Conservation (phyloP, 1,140 invertebrate genomes). For the Bombus consobrinus region DNA sequence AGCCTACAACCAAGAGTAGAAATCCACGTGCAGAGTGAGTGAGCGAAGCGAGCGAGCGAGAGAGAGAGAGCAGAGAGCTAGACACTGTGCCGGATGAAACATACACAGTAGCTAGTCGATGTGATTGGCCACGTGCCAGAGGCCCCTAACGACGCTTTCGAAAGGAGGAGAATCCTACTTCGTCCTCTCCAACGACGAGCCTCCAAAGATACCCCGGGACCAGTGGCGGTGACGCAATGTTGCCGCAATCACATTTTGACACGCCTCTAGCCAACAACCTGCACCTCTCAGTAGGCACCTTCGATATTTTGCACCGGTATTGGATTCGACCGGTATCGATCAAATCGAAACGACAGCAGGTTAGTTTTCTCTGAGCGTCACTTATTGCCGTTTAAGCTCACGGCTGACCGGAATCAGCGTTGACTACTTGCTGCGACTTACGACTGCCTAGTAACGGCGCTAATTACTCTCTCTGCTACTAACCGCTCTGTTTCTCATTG, state of each 20-base stretch:
- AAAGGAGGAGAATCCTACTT: slow-evolving; percentile 79
- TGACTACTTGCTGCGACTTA: not conserved
- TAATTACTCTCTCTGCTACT: not conserved
- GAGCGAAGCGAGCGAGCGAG: not conserved
- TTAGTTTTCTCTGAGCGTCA: slow-evolving; percentile 6
- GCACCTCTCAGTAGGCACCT: slow-evolving; percentile 55
- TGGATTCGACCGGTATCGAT: slow-evolving; percentile 64
- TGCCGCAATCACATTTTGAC: slow-evolving; percentile 81
- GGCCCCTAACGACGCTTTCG: slow-evolving; percentile 80
- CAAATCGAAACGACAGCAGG: slow-evolving; percentile 36
- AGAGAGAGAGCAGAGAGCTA: slow-evolving; percentile 43
- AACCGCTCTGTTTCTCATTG: too few relatives aligned
- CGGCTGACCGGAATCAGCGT: slow-evolving; percentile 18
- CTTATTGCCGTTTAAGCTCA: slow-evolving; percentile 44
- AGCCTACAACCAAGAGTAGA: slow-evolving; percentile 60
- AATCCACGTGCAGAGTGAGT: slow-evolving; percentile 4
- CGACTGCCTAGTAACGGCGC: not conserved
- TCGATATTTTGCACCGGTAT: slow-evolving; percentile 62
- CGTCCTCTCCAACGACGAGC: slow-evolving; percentile 75
- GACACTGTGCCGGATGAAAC: slow-evolving; percentile 68
- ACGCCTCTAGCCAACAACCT: slow-evolving; percentile 67
- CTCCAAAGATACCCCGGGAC: slow-evolving; percentile 76
- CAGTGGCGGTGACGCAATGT: slow-evolving; percentile 79
- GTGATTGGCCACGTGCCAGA: slow-evolving; percentile 80
- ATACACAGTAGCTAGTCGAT: slow-evolving; percentile 79